Conservation (phyloP, 37 sponge, comb jelly and placozoan genomes). For the Halisarca cf. caerulea region DNA sequence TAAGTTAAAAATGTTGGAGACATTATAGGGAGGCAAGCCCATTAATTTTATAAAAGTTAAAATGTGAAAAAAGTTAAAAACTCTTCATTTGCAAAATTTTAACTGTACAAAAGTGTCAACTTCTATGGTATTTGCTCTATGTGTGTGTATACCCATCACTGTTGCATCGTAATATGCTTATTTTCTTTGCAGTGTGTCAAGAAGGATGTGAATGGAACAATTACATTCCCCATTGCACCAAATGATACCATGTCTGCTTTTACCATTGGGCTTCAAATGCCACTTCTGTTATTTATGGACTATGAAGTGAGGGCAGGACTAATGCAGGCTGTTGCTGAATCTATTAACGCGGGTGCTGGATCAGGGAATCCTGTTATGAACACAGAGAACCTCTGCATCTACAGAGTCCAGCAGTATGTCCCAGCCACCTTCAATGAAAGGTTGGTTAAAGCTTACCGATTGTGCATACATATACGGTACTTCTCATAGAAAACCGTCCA, state of each 20-base stretch:
- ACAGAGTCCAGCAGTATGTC: not conserved
- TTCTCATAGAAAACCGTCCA: too few species aligned
- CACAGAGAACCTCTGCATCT: conserved; percentile 40
- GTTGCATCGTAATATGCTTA: not conserved
- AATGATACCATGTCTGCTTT: not conserved
- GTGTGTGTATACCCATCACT: not conserved
- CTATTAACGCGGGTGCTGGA: conserved; percentile 1
- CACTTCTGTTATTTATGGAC: conserved; percentile 62
- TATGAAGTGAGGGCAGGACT: conserved; percentile 29
- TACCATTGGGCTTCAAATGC: conserved; percentile 63
- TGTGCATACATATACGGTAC: too few species aligned
- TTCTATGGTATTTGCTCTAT: too few species aligned
- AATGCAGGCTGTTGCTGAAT: not conserved
- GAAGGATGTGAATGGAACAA: not conserved
- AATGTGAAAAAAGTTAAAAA: too few species aligned
- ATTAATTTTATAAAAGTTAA: too few species aligned
- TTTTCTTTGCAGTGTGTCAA: conserved; percentile 28
- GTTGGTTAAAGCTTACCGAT: too few species aligned
- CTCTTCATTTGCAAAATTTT: too few species aligned
- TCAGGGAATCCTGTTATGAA: not conserved
- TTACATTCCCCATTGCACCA: not conserved
- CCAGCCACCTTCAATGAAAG: conserved; percentile 49
- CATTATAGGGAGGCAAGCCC: too few species aligned
- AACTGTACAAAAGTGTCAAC: too few species aligned
- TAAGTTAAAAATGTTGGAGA: too few species aligned